Base-by-base conservation (phyloP, 2,113 vertebrate species). In the Spea multiplicata region DNA sequence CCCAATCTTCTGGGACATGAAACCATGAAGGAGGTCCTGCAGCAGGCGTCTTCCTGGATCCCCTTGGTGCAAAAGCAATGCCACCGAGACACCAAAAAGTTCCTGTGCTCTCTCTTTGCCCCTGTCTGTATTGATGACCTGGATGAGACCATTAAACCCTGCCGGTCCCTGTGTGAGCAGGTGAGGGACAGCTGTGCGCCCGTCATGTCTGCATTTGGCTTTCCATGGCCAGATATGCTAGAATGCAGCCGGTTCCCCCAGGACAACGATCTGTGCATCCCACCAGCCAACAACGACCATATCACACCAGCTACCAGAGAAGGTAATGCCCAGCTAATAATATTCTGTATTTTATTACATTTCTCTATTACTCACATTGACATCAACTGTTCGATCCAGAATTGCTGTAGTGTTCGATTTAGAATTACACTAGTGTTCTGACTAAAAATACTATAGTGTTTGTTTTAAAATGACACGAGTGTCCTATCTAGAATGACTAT, bases 1-100 rank as follows among this genome's bases (percentile, higher is more conserved):
- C 97, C 97, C 81, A 99, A 99, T 89, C 93, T 99, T 80, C 94
- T 99, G 82, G 97, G 97, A 6, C 97, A 99, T 84, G 97, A 99
- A 83, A 97, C 94, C 77, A 94, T 98, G 93, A 95, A 94, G 71
- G 97, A 99, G 83, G 96, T 96, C 74, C 87, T 97, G 88, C 96
- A 99, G 88, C 97, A 99, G 84, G 97, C 97, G 8, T 92, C 94
- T 59, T 95, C 97, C 53, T 99, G 97, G 97, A 97, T 97, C 86
- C 97, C 97, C 5, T 91, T 99, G 81, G 94, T 99, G 47, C 95
- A 97, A 88, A 99, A 97, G 90, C 96, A 95, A 78, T 99, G 97
- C 80, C 94, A 99, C 83, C 92, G 95, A 1, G 97, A 99, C 90
- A 99, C 97, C n/a, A 94, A 94, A 75, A 98, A 96, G 87, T 99